phyloP scores from a whole-genome alignment of 1,140 invertebrate genomes.

The Listronotus bonariensis region DNA sequence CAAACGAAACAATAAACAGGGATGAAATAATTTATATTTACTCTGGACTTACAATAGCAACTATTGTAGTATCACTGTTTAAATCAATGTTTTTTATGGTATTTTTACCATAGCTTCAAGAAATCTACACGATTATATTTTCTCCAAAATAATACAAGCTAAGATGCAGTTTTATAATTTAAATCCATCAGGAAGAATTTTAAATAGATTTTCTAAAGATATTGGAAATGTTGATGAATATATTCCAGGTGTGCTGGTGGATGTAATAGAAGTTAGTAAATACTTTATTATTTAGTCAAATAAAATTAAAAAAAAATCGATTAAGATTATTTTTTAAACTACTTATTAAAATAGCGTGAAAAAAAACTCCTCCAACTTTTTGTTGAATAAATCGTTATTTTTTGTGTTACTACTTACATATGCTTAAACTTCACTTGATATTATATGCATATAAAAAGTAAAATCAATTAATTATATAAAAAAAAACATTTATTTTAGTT shows the following conservation, averaged over 20 bases:
- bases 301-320: no score
- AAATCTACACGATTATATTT: constrained; percentile 69
- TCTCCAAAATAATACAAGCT: constrained; percentile 62
- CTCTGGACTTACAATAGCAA: constrained; percentile 63
- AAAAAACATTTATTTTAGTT: no score
- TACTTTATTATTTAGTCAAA: no score
- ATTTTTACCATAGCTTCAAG: constrained; percentile 48
- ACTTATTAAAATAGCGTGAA: no score
- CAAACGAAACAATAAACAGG: constrained; percentile 40
- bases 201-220: constrained; percentile 63
- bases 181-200: constrained; percentile 61
- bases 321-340: no score
- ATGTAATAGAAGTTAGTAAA: constrained; percentile 45
- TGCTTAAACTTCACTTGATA: no score
- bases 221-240: constrained; percentile 56
- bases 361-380: no score
- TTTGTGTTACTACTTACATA: no score
- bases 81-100: constrained; percentile 48
- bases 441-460: no score
- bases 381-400: no score
- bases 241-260: constrained; percentile 48
- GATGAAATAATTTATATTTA: constrained; percentile 55
- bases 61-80: constrained; percentile 61
- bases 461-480: no score
- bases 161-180: constrained; percentile 66